A percentile compares a stretch with the other conserved stretches of the same genome.
These are phyloP conservation scores for Octomys mimax DNA, from an alignment of 2,797 vertebrate species.

Conservation along the genomic window DNA sequence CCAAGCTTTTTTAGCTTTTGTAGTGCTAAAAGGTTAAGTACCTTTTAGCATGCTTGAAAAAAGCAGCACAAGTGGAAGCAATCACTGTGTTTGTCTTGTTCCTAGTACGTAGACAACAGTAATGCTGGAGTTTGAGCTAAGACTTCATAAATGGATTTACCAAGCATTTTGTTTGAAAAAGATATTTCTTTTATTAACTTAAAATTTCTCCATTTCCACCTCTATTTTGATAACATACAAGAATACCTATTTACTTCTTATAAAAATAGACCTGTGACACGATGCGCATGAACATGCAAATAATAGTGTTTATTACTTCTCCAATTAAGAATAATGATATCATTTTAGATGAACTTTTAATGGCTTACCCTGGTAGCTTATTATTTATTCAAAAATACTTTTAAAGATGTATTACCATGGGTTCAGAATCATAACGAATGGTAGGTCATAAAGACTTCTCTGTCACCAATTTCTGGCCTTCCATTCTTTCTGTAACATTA, in stretches of 20 bases:
- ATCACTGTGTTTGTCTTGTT: not conserved
- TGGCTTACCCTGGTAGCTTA: not conserved
- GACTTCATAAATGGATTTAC: not conserved
- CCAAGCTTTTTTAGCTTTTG: not conserved
- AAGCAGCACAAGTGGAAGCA: not conserved
- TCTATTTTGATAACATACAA: not conserved
- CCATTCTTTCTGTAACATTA: slow-evolving; percentile 36
- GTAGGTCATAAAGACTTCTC: not conserved
- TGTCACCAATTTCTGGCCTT: slow-evolving; percentile 17
- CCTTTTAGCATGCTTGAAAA: not conserved
- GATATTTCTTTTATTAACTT: not conserved
- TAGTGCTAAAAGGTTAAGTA: not conserved
- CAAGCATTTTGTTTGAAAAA: not conserved
- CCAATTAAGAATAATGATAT: not conserved
- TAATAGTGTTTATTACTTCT: not conserved
- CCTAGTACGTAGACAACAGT: not conserved
- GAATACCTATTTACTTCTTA: not conserved
- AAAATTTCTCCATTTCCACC: not conserved
- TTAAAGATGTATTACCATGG: not conserved
- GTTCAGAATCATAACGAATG: not conserved
- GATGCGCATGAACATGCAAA: not conserved
- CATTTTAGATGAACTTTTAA: not conserved
- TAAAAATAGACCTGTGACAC: not conserved
- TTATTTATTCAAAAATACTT: not conserved
- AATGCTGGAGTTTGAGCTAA: not conserved